Base-by-base conservation (phyloP, 92 coral and sea anemone genomes). In the Epizoanthus ramosus region DNA sequence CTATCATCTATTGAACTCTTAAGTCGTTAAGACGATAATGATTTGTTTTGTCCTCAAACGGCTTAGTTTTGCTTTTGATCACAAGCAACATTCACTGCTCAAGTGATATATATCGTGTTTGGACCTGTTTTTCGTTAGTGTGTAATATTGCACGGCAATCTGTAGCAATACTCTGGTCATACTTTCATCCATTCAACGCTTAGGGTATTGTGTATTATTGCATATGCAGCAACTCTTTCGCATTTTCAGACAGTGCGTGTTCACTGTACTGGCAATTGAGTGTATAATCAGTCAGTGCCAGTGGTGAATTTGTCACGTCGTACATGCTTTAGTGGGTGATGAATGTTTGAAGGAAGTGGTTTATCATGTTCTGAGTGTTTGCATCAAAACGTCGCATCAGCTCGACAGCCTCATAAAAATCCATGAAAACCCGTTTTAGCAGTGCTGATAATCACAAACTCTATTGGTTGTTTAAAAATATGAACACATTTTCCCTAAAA, bases 11-110 rank as follows among this genome's bases (percentile, higher is more conserved):
- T 19, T 41, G 37, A 7, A 41, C 57, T 45, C 71, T 65, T 47
- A 70, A 39, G 57, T 41, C 56, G 14, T 65, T 47, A 70, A 39
- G 57, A 70, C 56, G 14, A 7, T 70, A 70, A 70, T 71, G 54
- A 43, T 19, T 70, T 71, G 75, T 71, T 71, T 71, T 41, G 75
- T 71, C 50, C 22, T 45, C 75, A 71, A 43, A 71, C n/a, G n/a
- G 75, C 22, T 71, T 41, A 45, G 12, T 25, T 70, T 71, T 71
- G 9, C 28, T 43, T 35, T 71, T 71, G n/a, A 8, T 47, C 54
- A 8, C 54, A 47, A 47, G 15, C 15, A 47, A 10, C 54, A 47
- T 47, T 47, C 54, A 10, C 54, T 10, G 54, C 12, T 47, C 57
- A 39, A 71, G 15, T 16, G 50, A 33, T 25, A 19, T 67, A 67